These are phyloP conservation scores for Intellagama lesueurii DNA, from an alignment of 2,797 vertebrate genomes.

Conservation along the genomic window DNA sequence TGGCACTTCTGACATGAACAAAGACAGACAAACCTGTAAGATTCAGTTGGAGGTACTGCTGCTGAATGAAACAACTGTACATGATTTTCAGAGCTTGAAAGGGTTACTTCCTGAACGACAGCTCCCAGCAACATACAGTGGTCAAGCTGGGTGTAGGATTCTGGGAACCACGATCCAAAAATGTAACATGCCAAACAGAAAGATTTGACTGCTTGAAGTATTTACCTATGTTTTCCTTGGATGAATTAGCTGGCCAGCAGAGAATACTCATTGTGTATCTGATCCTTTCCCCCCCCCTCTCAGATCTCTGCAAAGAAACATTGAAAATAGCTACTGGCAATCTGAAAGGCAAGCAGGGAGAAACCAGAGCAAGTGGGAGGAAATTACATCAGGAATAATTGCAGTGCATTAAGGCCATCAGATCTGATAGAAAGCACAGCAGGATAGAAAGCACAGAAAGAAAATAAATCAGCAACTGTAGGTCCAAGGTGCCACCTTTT, in stretches of 20 bases:
- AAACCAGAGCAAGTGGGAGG: conserved; percentile 14
- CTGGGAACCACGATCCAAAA: too few relatives aligned
- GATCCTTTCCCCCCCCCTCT: not conserved
- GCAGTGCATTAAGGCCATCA: conserved; percentile 9
- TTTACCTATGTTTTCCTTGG: not conserved
- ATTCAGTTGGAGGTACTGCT: not conserved
- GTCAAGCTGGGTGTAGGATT: too few relatives aligned
- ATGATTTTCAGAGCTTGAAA: not conserved
- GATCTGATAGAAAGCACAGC: conserved; percentile 11
- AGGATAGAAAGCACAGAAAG: not conserved
- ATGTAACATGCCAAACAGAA: too few relatives aligned
- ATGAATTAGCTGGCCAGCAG: not conserved
- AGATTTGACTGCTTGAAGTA: not conserved
- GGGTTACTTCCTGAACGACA: too few relatives aligned
- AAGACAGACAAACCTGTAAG: not conserved
- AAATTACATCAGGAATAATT: conserved; percentile 39
- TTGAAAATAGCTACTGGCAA: not conserved
- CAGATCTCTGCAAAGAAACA: not conserved
- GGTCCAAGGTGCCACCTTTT: not conserved
- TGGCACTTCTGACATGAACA: too few relatives aligned
- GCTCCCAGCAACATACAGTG: too few relatives aligned
- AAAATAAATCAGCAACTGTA: not conserved
- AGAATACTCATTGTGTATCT: not conserved
- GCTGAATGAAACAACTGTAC: not conserved
- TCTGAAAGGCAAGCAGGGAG: conserved; percentile 17